These are phyloP conservation scores for Drosophila neoperkinsi DNA, from an alignment of 2,888 invertebrate species.

Conservation along the genomic window DNA sequence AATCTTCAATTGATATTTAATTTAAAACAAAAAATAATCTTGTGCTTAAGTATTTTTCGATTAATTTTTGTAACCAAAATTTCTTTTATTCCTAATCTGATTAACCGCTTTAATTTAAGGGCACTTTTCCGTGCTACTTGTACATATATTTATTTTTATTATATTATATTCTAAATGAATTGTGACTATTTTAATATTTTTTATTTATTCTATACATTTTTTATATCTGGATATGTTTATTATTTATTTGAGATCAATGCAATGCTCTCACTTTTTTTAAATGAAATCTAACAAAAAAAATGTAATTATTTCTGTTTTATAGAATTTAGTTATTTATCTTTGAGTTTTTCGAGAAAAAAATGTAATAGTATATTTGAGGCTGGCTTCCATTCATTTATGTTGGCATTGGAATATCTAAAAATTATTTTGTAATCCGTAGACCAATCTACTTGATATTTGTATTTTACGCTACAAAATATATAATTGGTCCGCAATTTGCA, in stretches of 20 bases:
- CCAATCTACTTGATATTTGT: not conserved
- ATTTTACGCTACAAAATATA: not conserved
- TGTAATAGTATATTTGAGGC: not conserved
- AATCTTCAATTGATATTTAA: not conserved
- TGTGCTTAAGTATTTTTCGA: not conserved
- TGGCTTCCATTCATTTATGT: not conserved
- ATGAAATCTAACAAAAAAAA: not conserved
- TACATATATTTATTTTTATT: not conserved
- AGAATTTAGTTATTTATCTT: not conserved
- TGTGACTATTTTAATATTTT: not conserved
- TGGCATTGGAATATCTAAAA: not conserved
- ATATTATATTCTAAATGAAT: not conserved
- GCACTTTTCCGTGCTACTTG: not conserved
- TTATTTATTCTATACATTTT: not conserved
- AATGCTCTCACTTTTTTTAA: not conserved
- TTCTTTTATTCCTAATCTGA: not conserved
- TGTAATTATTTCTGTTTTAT: not conserved
- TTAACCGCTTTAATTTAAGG: not conserved
- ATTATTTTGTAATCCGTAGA: not conserved
- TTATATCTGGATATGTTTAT: not conserved
- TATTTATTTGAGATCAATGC: not conserved
- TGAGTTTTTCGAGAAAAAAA: not conserved
- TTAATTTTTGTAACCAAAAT: not conserved
- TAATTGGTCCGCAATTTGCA: slow-evolving; percentile 8
- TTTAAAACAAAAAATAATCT: not conserved